These are phyloP conservation scores for Ectemnius lituratus DNA, from an alignment of 2,888 invertebrate species.

Conservation along the genomic window DNA sequence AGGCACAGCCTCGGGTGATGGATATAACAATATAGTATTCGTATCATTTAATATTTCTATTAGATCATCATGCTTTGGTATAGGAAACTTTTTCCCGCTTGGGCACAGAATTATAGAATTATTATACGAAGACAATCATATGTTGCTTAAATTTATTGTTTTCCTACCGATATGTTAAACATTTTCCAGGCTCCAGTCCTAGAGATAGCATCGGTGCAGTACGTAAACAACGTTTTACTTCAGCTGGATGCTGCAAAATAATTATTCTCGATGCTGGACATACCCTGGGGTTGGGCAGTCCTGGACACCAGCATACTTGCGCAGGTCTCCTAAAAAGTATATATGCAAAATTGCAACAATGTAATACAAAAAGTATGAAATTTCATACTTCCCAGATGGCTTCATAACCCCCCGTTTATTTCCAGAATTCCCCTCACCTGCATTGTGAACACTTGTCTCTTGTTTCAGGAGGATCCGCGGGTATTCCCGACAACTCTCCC, in stretches of 20 bases:
- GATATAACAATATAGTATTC: slow-evolving; percentile 89
- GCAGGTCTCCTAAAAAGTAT: slow-evolving; percentile 84
- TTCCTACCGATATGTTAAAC: slow-evolving; percentile 79
- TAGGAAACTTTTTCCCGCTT: slow-evolving; percentile 91
- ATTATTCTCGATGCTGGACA: slow-evolving; percentile 86
- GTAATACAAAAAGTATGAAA: neutral
- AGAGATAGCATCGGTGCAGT: slow-evolving; percentile 94
- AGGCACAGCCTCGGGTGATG: slow-evolving; percentile 86
- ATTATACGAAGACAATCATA: neutral
- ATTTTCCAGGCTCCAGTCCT: slow-evolving; percentile 86
- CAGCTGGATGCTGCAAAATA: slow-evolving; percentile 95
- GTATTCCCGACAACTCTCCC: slow-evolving; percentile 86
- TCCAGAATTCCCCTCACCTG: slow-evolving; percentile 80
- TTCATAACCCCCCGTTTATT: slow-evolving; percentile 20
- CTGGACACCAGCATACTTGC: slow-evolving; percentile 94
- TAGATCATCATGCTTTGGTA: slow-evolving; percentile 82
- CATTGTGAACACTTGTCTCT: slow-evolving; percentile 86
- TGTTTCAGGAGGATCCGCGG: slow-evolving; percentile 87
- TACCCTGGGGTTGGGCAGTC: slow-evolving; percentile 86
- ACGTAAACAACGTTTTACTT: slow-evolving; percentile 91
- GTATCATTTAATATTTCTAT: slow-evolving; percentile 83
- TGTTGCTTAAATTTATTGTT: neutral
- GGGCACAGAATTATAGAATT: slow-evolving; percentile 74
- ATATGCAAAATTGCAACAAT: neutral
- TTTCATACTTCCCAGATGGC: slow-evolving; percentile 23